phyloP scores from a whole-genome alignment of 2,113 vertebrate genomes.

The Quiscalus mexicanus region DNA sequence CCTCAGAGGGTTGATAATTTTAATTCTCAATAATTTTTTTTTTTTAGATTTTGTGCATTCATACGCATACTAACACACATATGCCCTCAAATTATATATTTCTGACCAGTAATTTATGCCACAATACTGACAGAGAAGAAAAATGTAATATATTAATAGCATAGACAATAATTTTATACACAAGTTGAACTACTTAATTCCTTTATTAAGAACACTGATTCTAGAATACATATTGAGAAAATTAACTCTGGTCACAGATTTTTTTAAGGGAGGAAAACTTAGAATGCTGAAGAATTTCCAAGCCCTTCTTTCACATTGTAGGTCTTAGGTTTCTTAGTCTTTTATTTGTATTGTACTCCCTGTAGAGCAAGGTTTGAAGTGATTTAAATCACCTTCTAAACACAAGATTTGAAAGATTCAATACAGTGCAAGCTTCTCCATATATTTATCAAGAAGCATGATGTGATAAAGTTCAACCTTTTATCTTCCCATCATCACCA shows the following conservation, averaged over 20 bases:
- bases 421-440: background rate
- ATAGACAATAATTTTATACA: background rate
- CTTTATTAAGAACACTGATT: background rate
- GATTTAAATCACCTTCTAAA: background rate
- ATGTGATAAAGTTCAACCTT: background rate
- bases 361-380: background rate
- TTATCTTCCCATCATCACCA: background rate
- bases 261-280: constrained; percentile 17
- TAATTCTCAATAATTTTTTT: background rate
- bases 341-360: background rate
- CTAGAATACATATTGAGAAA: constrained; percentile 15
- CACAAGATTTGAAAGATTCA: background rate
- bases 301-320: background rate
- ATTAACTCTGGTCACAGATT: constrained; percentile 9
- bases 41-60: background rate
- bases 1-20: background rate
- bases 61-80: background rate
- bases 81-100: background rate
- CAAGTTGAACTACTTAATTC: background rate
- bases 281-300: constrained; percentile 13
- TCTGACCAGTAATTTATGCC: background rate
- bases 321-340: background rate
- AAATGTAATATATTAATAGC: background rate
- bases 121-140: background rate
- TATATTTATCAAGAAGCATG: background rate